phyloP scores from a whole-genome alignment of 2,113 vertebrate species.

The Miniopterus natalensis region DNA sequence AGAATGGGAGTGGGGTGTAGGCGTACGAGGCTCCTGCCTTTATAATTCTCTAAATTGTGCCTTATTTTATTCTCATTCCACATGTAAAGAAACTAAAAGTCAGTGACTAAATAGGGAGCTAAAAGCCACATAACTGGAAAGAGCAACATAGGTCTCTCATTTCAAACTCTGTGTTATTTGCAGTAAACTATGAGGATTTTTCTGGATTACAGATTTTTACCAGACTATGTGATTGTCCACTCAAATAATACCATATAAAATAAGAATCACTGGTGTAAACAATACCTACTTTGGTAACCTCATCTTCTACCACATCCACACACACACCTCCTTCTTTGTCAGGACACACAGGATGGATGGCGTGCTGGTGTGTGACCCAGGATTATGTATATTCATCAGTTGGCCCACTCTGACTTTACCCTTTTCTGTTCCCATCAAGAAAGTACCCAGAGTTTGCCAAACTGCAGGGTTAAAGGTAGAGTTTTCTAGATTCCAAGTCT shows the following conservation, averaged over 20 bases:
- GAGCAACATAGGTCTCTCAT: background rate
- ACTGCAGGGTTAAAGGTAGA: background rate
- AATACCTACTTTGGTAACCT: background rate
- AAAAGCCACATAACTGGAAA: background rate
- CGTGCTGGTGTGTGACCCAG: background rate
- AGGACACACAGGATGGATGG: background rate
- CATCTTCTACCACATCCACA: background rate
- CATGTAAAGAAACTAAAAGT: slow-evolving; percentile 22
- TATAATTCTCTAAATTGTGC: background rate
- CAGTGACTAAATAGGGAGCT: slow-evolving; percentile 5
- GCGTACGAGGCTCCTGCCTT: background rate
- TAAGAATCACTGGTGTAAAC: background rate
- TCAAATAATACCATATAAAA: background rate
- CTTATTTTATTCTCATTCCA: background rate
- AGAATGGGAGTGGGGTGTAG: background rate
- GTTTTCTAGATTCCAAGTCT: background rate
- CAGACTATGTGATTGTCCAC: background rate
- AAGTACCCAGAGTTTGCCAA: background rate
- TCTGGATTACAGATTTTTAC: slow-evolving; percentile 29
- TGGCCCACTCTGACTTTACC: background rate
- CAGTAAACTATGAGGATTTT: background rate
- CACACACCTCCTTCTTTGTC: background rate
- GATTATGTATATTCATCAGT: background rate
- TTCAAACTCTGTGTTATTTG: slow-evolving; percentile 13
- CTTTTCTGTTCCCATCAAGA: background rate